Evolutionary conservation across 2,888 invertebrate genomes (phyloP).

Genomic region (Megastigmus dorsalis): DNA sequence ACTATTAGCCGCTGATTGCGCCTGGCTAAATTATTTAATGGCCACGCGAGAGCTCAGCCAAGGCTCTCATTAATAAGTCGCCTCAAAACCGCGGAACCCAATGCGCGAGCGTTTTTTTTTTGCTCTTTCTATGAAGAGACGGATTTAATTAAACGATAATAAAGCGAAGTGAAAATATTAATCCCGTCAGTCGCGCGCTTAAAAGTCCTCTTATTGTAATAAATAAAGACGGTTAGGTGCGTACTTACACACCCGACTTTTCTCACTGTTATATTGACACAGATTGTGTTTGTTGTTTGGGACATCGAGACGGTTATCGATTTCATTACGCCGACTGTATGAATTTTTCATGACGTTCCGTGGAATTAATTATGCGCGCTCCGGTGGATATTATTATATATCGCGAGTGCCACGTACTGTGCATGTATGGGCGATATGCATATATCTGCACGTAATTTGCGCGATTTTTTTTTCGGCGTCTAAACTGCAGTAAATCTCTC

Average conservation of each 20-base stretch:
- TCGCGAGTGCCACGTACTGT: no score
- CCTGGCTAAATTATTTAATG: slow-evolving; percentile 34
- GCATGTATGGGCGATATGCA: not conserved
- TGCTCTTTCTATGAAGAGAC: no score
- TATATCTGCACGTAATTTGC: not conserved
- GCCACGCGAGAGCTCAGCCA: not conserved
- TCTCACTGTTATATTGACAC: not conserved
- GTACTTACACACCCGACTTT: no score
- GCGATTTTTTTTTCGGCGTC: not conserved
- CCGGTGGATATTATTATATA: no score
- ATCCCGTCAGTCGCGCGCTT: not conserved
- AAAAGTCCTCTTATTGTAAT: slow-evolving; percentile 17
- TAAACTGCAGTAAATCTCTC: not conserved
- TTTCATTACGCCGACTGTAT: no score
- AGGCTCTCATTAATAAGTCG: slow-evolving; percentile 33
- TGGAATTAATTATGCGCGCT: not conserved
- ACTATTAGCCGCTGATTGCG: slow-evolving; percentile 35
- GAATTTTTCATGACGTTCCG: no score
- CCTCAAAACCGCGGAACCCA: slow-evolving; percentile 5
- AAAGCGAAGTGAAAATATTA: slow-evolving; percentile 6
- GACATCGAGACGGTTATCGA: slow-evolving; percentile 20
- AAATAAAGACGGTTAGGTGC: slow-evolving; percentile 21
- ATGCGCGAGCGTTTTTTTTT: slow-evolving; percentile 1
- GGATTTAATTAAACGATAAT: slow-evolving; percentile 45
- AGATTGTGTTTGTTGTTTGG: slow-evolving; percentile 18